Evolutionary conservation across 2,888 invertebrate genomes (phyloP), one percentile per base, ranked within the genome.

Genomic region (Clitarchus hookeri): DNA sequence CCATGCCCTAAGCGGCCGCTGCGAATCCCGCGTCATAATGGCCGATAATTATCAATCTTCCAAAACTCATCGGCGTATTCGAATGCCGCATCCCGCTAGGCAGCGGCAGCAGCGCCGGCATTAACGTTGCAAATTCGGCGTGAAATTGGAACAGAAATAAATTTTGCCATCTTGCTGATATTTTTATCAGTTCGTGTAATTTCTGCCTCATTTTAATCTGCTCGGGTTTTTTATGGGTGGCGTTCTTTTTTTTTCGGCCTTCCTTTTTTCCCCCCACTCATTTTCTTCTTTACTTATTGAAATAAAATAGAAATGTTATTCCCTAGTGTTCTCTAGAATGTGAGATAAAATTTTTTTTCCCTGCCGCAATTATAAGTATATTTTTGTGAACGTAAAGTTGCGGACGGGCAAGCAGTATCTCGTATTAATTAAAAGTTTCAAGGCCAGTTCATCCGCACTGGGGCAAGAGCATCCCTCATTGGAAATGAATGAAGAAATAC

Each of bases 401-500:
- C 65, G 65, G 65, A 9, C 16, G 65, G 65, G 65, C 65, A 65
- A 65, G 65, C 65, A 19, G 65, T n/a, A 65, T 65, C 65, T 65
- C 65, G 65, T 65, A 65, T 65, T 65, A 65, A 65, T 65, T 65
- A 65, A 65, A 65, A 65, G 65, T 65, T 65, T 65, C 65, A 65
- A 65, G 65, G 65, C 65, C 65, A 65, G 65, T 65, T 65, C 65
- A 65, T 19, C 16, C n/a, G 8, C 65, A n/a, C 23, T 65, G 12
- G 65, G 16, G n/a, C 65, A 65, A 65, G n/a, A 65, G 19, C 65
- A 65, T 23, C 65, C 65, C 65, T 65, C 65, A 65, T 65, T 65
- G 65, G 65, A 65, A 65, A 0, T 65, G 65, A 65, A 65, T 65
- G 65, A 65, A 65, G n/a, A n/a, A 65, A 65, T 9, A n/a, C 19